Percentiles rank a stretch among this genome's conserved stretches.
Evolutionary conservation across 2,888 invertebrate genomes (phyloP).

Genomic region (Lobophora halterata): DNA sequence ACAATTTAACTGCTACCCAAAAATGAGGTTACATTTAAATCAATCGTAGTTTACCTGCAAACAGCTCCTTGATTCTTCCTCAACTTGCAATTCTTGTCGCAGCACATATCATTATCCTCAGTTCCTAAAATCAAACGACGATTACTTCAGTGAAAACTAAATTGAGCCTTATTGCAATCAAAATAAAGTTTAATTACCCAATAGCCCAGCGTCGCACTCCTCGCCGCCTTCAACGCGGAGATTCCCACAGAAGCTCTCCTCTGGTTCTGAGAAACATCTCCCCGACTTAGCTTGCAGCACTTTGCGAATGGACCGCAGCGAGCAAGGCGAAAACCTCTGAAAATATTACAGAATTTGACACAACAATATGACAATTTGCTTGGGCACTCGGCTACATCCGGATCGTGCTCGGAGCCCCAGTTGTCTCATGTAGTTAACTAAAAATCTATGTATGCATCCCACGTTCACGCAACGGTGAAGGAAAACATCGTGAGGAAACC

Average conservation of each 20-base stretch:
- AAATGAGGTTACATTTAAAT: too few species aligned
- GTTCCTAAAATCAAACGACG: slow-evolving; percentile 71
- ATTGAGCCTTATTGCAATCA: neutral
- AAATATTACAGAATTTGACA: too few species aligned
- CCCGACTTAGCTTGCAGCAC: slow-evolving; percentile 96
- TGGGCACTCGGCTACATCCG: neutral
- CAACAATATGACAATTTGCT: too few species aligned
- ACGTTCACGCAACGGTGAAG: too few species aligned
- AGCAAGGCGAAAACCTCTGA: slow-evolving; percentile 97
- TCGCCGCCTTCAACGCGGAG: slow-evolving; percentile 96
- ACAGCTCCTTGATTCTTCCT: slow-evolving; percentile 91
- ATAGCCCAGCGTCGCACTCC: slow-evolving; percentile 96
- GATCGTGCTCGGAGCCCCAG: neutral
- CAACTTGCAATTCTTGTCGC: slow-evolving; percentile 95
- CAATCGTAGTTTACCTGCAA: slow-evolving; percentile 93
- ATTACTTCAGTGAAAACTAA: too few species aligned
- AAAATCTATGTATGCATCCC: too few species aligned
- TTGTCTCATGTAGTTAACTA: too few species aligned
- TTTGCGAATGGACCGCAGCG: slow-evolving; percentile 94
- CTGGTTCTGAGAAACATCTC: slow-evolving; percentile 95
- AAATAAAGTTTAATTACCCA: slow-evolving; percentile 74
- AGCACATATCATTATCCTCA: slow-evolving; percentile 96
- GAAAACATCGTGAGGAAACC: too few species aligned
- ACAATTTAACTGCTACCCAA: too few species aligned
- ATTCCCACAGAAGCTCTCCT: slow-evolving; percentile 98